phyloP scores from a whole-genome alignment of 2,888 invertebrate species.

The Drepana falcataria region DNA sequence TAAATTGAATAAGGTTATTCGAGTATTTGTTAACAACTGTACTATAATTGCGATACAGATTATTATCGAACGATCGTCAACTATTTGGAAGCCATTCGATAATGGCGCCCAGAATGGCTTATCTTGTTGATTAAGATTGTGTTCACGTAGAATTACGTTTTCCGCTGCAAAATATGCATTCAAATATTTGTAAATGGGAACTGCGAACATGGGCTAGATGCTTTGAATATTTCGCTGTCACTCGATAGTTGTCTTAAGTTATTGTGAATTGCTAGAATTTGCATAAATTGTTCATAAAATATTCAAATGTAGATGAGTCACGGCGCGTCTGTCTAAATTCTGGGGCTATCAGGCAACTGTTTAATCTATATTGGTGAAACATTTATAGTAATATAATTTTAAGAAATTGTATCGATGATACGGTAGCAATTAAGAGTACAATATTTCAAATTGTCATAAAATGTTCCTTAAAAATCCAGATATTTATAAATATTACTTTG shows the following conservation, averaged over 20 bases:
- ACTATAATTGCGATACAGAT: constrained; percentile 51
- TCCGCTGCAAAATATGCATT: constrained; percentile 48
- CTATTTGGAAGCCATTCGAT: constrained; percentile 56
- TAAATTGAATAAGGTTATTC: constrained; percentile 20
- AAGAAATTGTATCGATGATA: too few species aligned
- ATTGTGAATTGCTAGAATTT: constrained; percentile 2
- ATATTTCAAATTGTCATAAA: too few species aligned
- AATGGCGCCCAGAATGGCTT: constrained; percentile 41
- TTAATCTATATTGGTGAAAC: too few species aligned
- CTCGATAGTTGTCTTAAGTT: constrained; percentile 12
- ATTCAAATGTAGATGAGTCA: not conserved
- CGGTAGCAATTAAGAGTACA: too few species aligned
- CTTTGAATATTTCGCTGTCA: constrained; percentile 33
- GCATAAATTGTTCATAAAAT: constrained; percentile 2
- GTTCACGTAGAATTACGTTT: constrained; percentile 35
- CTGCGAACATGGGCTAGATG: constrained; percentile 42
- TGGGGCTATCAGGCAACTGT: too few species aligned
- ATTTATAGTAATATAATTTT: too few species aligned
- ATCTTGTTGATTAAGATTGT: constrained; percentile 36
- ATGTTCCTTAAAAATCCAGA: too few species aligned
- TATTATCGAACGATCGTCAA: constrained; percentile 47
- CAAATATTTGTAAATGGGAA: constrained; percentile 54
- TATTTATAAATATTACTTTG: too few species aligned
- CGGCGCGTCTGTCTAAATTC: not conserved
- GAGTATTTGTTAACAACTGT: constrained; percentile 48